Evolutionary conservation across 2,113 vertebrate species (phyloP).

Genomic region (Globicephala melas): DNA sequence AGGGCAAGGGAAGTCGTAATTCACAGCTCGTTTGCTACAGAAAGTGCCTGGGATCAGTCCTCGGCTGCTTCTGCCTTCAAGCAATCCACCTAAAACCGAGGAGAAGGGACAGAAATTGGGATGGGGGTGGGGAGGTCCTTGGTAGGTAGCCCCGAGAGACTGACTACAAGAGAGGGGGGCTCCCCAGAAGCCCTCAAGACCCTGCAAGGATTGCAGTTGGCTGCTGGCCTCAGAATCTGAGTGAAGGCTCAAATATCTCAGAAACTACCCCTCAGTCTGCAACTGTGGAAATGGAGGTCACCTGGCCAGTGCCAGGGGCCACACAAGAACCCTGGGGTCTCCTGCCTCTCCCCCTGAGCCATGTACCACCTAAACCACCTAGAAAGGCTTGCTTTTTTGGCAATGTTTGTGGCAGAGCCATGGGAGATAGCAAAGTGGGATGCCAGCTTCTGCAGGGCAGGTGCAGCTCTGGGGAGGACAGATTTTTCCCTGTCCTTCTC

Average conservation of each 20-base stretch:
- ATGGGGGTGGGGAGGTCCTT: background rate
- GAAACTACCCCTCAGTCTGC: background rate
- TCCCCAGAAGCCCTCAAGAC: background rate
- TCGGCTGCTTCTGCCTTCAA: conserved; percentile 26
- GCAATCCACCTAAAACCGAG: background rate
- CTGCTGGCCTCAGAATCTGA: background rate
- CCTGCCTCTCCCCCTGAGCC: background rate
- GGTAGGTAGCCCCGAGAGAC: background rate
- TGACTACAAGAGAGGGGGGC: background rate
- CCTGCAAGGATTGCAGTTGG: background rate
- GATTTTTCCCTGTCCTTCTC: background rate
- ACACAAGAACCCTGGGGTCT: background rate
- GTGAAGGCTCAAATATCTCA: background rate
- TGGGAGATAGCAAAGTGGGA: background rate
- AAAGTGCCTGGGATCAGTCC: conserved; percentile 59
- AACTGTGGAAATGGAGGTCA: background rate
- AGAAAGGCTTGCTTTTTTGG: conserved; percentile 11
- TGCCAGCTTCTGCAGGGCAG: background rate
- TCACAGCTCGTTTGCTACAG: conserved; percentile 71
- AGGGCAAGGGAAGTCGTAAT: conserved; percentile 19
- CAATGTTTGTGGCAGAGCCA: background rate
- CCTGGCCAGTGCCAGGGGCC: background rate
- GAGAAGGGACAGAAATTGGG: background rate
- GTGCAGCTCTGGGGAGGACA: background rate
- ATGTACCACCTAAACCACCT: background rate